A percentile compares a stretch with the other conserved stretches of the same genome.
These are phyloP conservation scores for Philaethria dido DNA, from an alignment of 2,888 invertebrate species.

Conservation along the genomic window DNA sequence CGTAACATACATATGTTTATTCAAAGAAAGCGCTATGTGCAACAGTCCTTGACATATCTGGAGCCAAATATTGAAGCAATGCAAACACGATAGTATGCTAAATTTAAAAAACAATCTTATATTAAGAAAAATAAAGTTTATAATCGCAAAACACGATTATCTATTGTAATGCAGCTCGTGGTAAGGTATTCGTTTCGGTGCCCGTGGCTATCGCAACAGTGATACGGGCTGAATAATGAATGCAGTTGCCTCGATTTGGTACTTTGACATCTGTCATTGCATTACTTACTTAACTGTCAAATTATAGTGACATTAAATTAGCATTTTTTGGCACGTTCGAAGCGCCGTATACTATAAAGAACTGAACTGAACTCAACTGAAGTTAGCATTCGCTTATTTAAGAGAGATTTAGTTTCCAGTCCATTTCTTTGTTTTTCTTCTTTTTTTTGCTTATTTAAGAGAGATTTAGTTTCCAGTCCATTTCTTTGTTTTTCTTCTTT, in stretches of 20 bases:
- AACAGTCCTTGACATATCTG: conserved; percentile 77
- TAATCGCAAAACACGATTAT: conserved; percentile 48
- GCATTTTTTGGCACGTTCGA: not conserved
- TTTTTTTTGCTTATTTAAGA: too few species aligned
- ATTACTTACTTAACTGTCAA: conserved; percentile 41
- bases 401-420: too few species aligned
- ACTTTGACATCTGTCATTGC: conserved; percentile 50
- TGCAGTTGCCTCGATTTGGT: conserved; percentile 57
- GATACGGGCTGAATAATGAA: conserved; percentile 68
- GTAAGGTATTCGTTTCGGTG: conserved; percentile 66
- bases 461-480: too few species aligned
- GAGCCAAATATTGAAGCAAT: conserved; percentile 66
- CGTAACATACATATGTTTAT: conserved; percentile 49
- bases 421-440: too few species aligned
- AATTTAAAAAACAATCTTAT: conserved; percentile 36
- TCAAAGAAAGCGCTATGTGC: conserved; percentile 68
- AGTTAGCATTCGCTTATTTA: too few species aligned
- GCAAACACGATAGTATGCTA: conserved; percentile 48
- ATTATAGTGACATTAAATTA: conserved; percentile 19
- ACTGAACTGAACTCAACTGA: too few species aligned
- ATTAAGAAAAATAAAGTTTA: conserved; percentile 45
- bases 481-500: too few species aligned
- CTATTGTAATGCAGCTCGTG: conserved; percentile 69
- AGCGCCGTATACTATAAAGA: too few species aligned
- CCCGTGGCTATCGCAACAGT: conserved; percentile 67